phyloP scores from a whole-genome alignment of 2,113 vertebrate genomes.

The Caranx melampygus region DNA sequence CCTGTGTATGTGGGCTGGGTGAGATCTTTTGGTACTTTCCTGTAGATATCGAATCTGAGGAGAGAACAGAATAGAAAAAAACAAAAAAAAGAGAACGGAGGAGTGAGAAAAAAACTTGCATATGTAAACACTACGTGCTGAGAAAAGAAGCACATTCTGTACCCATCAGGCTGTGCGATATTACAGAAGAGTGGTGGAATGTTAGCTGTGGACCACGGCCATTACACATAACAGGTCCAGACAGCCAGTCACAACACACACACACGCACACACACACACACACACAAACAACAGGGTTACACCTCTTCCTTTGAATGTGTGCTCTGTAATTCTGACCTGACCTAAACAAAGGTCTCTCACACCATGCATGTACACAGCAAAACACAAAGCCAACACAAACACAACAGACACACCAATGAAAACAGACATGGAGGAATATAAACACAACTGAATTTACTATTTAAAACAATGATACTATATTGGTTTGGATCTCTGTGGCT shows the following conservation, averaged over 20 bases:
- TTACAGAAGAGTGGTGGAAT: constrained; percentile 80
- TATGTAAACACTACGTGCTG: constrained; percentile 74
- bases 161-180: constrained; percentile 73
- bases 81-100: constrained; percentile 11
- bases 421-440: not conserved
- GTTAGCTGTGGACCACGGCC: constrained; percentile 77
- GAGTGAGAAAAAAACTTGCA: constrained; percentile 35
- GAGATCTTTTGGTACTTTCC: constrained; percentile 99
- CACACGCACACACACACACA: constrained; percentile 18
- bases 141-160: constrained; percentile 80
- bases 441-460: constrained; percentile 9
- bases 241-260: constrained; percentile 39
- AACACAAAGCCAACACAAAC: constrained; percentile 26
- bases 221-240: constrained; percentile 60
- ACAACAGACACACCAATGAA: constrained; percentile 12
- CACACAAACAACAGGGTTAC: constrained; percentile 38
- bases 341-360: constrained; percentile 32
- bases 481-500: not conserved
- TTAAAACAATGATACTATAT: constrained; percentile 27
- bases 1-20: constrained; percentile 99
- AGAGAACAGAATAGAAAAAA: constrained; percentile 44
- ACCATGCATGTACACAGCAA: constrained; percentile 23
- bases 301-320: constrained; percentile 65
- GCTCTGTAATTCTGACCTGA: constrained; percentile 53
- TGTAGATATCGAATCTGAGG: constrained; percentile 98